A percentile compares a stretch with the other conserved stretches of the same genome.
Conservation (phyloP, 2,113 vertebrate genomes). For the Hydrolagus affinis region DNA sequence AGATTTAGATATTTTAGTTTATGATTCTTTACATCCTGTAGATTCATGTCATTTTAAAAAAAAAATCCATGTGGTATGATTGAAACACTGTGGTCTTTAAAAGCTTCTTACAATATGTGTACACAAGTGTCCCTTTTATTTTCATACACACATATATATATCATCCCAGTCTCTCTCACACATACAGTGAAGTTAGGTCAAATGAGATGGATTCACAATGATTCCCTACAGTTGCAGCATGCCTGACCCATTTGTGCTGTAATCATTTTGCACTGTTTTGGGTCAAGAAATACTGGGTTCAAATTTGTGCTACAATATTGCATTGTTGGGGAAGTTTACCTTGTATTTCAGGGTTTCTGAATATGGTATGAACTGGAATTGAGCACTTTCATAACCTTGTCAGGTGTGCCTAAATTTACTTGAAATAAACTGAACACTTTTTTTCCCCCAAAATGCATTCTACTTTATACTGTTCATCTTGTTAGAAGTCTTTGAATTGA, state of each 20-base stretch:
- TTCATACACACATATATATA: too few relatives aligned
- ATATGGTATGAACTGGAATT: background rate
- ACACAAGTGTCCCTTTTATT: too few relatives aligned
- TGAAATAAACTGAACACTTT: background rate
- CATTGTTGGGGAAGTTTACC: background rate
- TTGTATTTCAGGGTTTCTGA: background rate
- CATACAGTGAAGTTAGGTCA: background rate
- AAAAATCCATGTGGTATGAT: too few relatives aligned
- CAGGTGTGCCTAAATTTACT: background rate
- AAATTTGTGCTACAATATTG: background rate
- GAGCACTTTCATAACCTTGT: background rate
- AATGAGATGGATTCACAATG: background rate
- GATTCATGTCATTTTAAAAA: too few relatives aligned
- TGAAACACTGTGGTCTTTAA: too few relatives aligned
- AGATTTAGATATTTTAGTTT: too few relatives aligned
- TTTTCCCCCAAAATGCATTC: background rate
- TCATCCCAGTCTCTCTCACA: background rate
- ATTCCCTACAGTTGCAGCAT: background rate
- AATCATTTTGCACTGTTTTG: background rate
- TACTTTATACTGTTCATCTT: background rate
- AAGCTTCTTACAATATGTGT: too few relatives aligned
- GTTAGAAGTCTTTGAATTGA: background rate
- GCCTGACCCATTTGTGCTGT: background rate
- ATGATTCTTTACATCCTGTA: too few relatives aligned
- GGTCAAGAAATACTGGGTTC: too few relatives aligned